phyloP scores from a whole-genome alignment of 2,797 vertebrate species.

The Neopelma chrysocephalum region DNA sequence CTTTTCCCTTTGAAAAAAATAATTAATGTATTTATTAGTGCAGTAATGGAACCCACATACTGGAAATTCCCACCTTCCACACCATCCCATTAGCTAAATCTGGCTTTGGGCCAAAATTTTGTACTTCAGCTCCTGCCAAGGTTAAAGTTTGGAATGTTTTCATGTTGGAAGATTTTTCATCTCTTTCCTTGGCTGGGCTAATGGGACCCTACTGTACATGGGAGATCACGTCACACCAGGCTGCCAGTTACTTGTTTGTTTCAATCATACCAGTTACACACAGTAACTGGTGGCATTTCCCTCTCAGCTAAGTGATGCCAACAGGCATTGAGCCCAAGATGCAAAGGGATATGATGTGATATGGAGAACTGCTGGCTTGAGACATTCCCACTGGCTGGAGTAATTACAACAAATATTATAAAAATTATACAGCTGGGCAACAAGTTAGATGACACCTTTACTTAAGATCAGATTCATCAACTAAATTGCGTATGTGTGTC shows the following conservation, averaged over 20 bases:
- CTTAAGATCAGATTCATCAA: not conserved
- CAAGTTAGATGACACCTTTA: not conserved
- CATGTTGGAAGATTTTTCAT: not conserved
- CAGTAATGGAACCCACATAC: not conserved
- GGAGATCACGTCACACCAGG: not conserved
- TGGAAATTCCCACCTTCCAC: conserved; percentile 15
- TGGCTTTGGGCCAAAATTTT: not conserved
- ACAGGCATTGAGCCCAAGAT: not conserved
- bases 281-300: not conserved
- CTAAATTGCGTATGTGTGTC: not conserved
- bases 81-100: not conserved
- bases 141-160: conserved; percentile 18
- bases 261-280: not conserved
- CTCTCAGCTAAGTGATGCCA: not conserved
- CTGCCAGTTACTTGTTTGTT: not conserved
- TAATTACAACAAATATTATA: not conserved
- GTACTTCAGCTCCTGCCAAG: conserved; percentile 5
- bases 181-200: not conserved
- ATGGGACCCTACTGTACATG: not conserved
- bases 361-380: not conserved
- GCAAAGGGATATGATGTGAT: not conserved
- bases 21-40: not conserved
- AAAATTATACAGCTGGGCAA: not conserved
- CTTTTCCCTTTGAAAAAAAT: not conserved
- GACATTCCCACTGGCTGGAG: not conserved